Evolutionary conservation across 2,888 invertebrate species (phyloP).

Genomic region (Agrochola circellaris): DNA sequence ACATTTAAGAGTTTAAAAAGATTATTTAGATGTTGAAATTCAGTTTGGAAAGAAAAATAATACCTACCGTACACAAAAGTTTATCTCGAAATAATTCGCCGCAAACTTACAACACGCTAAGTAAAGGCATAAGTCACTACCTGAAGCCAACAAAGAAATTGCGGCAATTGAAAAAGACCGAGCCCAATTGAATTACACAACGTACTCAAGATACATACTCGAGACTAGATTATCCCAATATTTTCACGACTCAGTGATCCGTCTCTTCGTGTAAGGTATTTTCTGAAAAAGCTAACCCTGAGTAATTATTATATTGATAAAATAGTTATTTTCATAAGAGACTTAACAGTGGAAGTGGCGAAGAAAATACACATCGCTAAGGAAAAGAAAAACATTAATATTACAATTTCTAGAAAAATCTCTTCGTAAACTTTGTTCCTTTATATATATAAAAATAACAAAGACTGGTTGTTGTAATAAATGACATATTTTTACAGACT

Average conservation of each 20-base stretch:
- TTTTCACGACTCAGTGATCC: conserved; percentile 34
- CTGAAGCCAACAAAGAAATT: conserved; percentile 29
- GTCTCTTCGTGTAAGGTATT: not conserved
- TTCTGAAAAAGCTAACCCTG: not conserved
- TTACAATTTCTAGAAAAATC: not conserved
- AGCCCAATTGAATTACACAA: conserved; percentile 19
- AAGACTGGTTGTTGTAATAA: not conserved
- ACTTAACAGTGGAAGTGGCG: not conserved
- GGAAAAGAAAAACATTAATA: not conserved
- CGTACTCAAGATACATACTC: not conserved
- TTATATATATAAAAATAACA: not conserved
- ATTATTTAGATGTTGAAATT: not conserved
- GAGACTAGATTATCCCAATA: conserved; percentile 32
- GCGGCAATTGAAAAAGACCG: conserved; percentile 19
- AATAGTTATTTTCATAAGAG: not conserved
- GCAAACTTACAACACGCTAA: not conserved
- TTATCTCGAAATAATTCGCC: not conserved
- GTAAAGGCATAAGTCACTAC: conserved; percentile 8
- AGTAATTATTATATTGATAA: not conserved
- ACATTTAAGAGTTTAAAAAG: too few species aligned
- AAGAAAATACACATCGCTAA: not conserved
- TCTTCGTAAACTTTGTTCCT: not conserved
- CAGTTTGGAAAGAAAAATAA: not conserved
- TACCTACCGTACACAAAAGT: too few species aligned
- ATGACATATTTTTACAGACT: not conserved